Percentiles rank a stretch among this genome's conserved stretches.
Conservation (phyloP, 2,888 invertebrate species). For the Limnephilus rhombicus region DNA sequence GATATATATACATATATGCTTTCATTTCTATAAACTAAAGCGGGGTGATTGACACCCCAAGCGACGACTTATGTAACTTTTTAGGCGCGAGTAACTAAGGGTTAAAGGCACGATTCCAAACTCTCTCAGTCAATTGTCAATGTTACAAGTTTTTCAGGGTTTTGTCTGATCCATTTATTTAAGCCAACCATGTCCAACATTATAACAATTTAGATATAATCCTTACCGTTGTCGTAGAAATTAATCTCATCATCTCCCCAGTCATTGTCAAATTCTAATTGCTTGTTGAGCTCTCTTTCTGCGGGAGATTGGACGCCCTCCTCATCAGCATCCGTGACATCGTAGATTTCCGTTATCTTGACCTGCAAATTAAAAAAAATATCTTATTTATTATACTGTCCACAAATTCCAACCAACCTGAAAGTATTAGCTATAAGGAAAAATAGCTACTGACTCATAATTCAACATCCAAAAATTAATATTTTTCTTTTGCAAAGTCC, state of each 20-base stretch:
- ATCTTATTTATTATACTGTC: not conserved
- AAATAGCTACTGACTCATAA: not conserved
- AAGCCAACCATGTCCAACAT: too few relatives aligned
- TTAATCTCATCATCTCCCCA: slow-evolving; percentile 77
- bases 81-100: too few relatives aligned
- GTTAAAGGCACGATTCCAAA: too few relatives aligned
- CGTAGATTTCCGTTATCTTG: slow-evolving; percentile 93
- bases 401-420: not conserved
- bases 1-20: too few relatives aligned
- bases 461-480: not conserved
- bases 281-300: slow-evolving; percentile 80
- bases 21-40: too few relatives aligned
- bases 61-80: too few relatives aligned
- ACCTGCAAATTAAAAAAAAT: slow-evolving; percentile 74
- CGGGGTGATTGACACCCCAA: too few relatives aligned
- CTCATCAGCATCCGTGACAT: slow-evolving; percentile 88
- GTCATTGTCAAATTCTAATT: slow-evolving; percentile 83
- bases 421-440: not conserved
- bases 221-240: slow-evolving; percentile 67
- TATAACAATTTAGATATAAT: not conserved
- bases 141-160: not conserved
- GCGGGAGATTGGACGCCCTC: slow-evolving; percentile 80
- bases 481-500: not conserved
- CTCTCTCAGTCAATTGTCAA: too few relatives aligned
- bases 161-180: not conserved